These are phyloP conservation scores for Aphidius ervi DNA, from an alignment of 1,140 invertebrate genomes.

Conservation along the genomic window DNA sequence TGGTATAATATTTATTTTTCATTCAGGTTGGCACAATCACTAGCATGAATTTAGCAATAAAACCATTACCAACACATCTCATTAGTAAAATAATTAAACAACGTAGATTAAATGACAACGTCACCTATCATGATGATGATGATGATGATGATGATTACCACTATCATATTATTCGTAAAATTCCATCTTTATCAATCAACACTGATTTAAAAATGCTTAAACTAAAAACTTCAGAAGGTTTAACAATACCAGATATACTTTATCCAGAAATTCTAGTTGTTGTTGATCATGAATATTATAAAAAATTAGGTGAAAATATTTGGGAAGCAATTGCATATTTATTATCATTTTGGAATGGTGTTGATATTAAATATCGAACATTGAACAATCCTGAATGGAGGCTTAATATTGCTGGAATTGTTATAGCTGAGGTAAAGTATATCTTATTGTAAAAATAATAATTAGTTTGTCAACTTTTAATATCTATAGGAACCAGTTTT, in stretches of 20 bases:
- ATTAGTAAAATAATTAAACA: slow-evolving; percentile 6
- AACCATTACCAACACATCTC: slow-evolving; percentile 9
- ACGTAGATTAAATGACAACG: slow-evolving; percentile 7
- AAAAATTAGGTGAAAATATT: slow-evolving; percentile 19
- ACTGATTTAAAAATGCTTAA: not conserved
- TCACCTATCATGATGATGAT: too few relatives aligned
- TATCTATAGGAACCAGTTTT: not conserved
- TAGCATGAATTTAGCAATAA: slow-evolving; percentile 8
- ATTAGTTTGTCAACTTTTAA: too few relatives aligned
- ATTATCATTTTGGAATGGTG: slow-evolving; percentile 30
- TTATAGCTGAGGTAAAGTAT: not conserved
- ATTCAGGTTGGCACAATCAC: slow-evolving; percentile 13
- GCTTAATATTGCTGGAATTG: not conserved
- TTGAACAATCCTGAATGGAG: not conserved
- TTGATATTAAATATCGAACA: slow-evolving; percentile 28
- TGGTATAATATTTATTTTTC: not conserved
- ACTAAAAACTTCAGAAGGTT: not conserved
- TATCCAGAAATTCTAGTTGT: slow-evolving; percentile 22
- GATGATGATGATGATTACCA: slow-evolving; percentile 5
- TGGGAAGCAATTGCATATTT: slow-evolving; percentile 22
- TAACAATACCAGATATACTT: slow-evolving; percentile 4
- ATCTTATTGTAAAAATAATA: not conserved
- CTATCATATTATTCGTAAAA: slow-evolving; percentile 20
- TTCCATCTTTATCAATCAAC: not conserved
- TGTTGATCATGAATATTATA: slow-evolving; percentile 11